Conservation (phyloP, 2,797 vertebrate genomes). For the Alca torda region DNA sequence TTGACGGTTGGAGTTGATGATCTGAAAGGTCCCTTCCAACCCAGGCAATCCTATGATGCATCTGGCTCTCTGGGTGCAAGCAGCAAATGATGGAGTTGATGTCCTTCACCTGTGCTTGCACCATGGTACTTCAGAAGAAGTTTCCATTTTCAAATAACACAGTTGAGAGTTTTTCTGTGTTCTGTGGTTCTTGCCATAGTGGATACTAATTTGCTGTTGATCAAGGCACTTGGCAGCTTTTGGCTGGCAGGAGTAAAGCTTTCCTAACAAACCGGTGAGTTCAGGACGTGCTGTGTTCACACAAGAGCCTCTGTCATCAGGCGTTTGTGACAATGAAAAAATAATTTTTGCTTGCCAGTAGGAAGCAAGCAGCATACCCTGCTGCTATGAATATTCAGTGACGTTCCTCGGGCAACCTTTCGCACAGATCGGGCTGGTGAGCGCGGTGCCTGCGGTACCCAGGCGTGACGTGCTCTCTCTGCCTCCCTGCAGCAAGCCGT, state of each 20-base stretch:
- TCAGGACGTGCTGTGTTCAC: neutral
- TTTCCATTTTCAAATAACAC: neutral
- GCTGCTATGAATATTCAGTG: neutral
- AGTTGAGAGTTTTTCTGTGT: neutral
- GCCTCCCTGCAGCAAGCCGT: neutral
- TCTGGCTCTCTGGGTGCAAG: neutral
- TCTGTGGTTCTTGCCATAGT: neutral
- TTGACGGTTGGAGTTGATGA: neutral
- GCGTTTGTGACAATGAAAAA: neutral
- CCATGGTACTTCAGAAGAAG: neutral
- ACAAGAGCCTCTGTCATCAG: neutral
- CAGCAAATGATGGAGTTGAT: neutral
- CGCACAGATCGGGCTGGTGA: neutral
- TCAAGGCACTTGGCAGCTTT: neutral
- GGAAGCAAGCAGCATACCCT: neutral
- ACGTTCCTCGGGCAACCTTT: neutral
- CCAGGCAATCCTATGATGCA: neutral
- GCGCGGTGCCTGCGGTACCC: neutral
- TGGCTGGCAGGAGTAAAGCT: neutral
- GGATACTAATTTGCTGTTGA: neutral
- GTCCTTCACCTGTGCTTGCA: neutral
- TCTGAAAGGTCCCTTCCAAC: neutral
- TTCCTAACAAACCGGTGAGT: neutral
- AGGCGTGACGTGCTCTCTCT: neutral
- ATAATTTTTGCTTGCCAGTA: neutral